Evolutionary conservation across 2,888 invertebrate species (phyloP).

Genomic region (Mythimna impura): DNA sequence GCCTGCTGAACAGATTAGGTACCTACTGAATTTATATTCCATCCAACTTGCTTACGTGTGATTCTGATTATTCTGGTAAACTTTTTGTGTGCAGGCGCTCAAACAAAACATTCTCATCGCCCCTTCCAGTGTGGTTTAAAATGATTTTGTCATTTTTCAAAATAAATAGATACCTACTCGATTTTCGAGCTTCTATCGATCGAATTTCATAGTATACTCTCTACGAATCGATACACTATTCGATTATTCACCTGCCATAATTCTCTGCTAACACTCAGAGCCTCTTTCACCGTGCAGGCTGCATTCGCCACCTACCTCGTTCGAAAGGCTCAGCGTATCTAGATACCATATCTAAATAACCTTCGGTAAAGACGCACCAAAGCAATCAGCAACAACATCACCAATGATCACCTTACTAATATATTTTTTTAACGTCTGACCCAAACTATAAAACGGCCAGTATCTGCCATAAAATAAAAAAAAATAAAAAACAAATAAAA

Average conservation of each 20-base stretch:
- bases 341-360: conserved; percentile 38
- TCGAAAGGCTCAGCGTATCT: not conserved
- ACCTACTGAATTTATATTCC: not conserved
- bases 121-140: no score
- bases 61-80: not conserved
- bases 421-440: conserved; percentile 46
- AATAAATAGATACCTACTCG: no score
- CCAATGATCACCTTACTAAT: conserved; percentile 51
- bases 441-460: conserved; percentile 52
- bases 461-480: conserved; percentile 38
- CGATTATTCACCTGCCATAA: not conserved
- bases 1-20: not conserved
- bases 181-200: no score
- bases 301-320: conserved; percentile 9
- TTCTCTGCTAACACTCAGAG: not conserved
- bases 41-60: not conserved
- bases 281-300: not conserved
- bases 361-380: conserved; percentile 41
- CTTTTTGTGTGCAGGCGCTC: not conserved
- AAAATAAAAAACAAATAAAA: conserved; percentile 3
- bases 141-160: no score
- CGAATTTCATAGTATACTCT: not conserved
- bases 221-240: not conserved
- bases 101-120: not conserved
- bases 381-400: conserved; percentile 48